These are phyloP conservation scores for Datnioides undecimradiatus DNA, from an alignment of 2,113 vertebrate species.

Conservation along the genomic window DNA sequence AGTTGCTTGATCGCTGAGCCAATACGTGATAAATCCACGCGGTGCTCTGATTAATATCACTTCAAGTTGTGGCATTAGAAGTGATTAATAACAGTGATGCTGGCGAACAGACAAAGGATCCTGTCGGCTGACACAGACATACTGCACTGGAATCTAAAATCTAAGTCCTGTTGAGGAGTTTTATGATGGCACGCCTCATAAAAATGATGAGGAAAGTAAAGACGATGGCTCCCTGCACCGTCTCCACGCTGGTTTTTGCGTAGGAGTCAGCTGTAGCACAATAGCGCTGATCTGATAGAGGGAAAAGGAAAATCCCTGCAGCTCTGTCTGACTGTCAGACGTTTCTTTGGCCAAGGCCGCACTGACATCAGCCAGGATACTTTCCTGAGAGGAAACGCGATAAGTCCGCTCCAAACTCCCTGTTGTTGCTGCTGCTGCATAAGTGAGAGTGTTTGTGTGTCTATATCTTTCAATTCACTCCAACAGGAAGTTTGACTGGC, in stretches of 20 bases:
- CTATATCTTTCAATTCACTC: conserved; percentile 24
- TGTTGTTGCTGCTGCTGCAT: conserved; percentile 32
- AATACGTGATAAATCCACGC: background rate
- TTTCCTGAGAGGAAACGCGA: conserved; percentile 78
- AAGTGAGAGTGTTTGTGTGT: conserved; percentile 4
- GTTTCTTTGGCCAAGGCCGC: conserved; percentile 53
- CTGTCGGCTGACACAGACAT: conserved; percentile 14
- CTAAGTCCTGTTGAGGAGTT: conserved; percentile 2
- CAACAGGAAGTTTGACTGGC: conserved; percentile 31
- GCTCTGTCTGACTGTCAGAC: conserved; percentile 43
- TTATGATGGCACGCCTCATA: conserved; percentile 21
- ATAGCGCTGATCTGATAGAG: conserved; percentile 17
- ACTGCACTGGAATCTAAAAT: background rate
- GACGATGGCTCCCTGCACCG: background rate
- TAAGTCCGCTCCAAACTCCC: conserved; percentile 56
- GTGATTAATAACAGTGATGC: background rate
- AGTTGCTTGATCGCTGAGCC: background rate
- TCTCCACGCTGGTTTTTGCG: conserved; percentile 17
- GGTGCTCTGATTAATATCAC: background rate
- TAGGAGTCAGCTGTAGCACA: conserved; percentile 32
- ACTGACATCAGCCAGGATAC: conserved; percentile 60
- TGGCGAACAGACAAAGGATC: background rate
- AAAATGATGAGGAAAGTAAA: conserved; percentile 12
- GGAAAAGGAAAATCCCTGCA: conserved; percentile 71
- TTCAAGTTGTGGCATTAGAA: background rate